Percentiles rank a stretch among this genome's conserved stretches.
Evolutionary conservation across 2,113 vertebrate genomes (phyloP).

Genomic region (Trematomus loennbergii): DNA sequence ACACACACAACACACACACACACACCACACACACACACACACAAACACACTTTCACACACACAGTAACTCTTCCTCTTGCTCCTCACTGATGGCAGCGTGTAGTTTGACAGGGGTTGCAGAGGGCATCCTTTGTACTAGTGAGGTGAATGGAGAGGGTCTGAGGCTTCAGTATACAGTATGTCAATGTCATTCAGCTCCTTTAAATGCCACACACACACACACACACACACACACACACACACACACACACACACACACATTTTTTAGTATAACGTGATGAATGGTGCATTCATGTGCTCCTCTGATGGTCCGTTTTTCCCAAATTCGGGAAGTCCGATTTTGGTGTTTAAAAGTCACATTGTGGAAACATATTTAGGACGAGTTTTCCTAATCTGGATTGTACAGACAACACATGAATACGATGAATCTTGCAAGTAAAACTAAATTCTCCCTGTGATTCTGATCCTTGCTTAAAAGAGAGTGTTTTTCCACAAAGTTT

Average conservation of each 20-base stretch:
- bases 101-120: slow-evolving; percentile 48
- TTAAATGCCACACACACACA: slow-evolving; percentile 9
- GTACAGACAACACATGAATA: too few species aligned
- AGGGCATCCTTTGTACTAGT: slow-evolving; percentile 42
- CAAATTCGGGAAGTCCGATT: too few species aligned
- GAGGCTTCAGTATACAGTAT: slow-evolving; percentile 11
- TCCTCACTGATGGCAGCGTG: slow-evolving; percentile 35
- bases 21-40: not conserved
- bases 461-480: too few species aligned
- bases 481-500: too few species aligned
- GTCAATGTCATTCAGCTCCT: slow-evolving; percentile 5
- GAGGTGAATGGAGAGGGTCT: slow-evolving; percentile 35
- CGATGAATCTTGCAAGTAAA: too few species aligned
- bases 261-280: too few species aligned
- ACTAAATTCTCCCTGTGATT: too few species aligned
- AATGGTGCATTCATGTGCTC: too few species aligned
- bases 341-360: too few species aligned
- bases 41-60: not conserved
- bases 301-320: too few species aligned
- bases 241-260: not conserved
- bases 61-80: slow-evolving; percentile 12
- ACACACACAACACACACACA: not conserved
- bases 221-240: slow-evolving; percentile 2
- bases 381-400: too few species aligned
- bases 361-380: too few species aligned